Conservation (phyloP, 1,140 invertebrate species). For the Tachypleus tridentatus region DNA sequence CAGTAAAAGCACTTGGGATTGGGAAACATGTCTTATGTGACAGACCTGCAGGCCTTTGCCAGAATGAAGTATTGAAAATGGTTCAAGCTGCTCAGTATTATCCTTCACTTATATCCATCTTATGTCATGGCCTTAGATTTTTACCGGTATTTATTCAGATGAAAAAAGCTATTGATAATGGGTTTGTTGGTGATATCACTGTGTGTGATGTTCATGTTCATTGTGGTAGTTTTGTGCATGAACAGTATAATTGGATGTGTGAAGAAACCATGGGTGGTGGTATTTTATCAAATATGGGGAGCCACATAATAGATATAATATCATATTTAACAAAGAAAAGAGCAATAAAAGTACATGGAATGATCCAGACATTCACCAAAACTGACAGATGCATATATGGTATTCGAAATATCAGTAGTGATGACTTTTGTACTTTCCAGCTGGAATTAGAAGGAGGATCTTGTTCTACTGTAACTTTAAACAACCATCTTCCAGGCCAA, state of each 20-base stretch:
- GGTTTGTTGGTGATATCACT: constrained; percentile 65
- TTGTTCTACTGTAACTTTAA: constrained; percentile 74
- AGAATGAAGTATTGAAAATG: constrained; percentile 80
- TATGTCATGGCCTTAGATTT: constrained; percentile 85
- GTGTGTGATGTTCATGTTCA: constrained; percentile 78
- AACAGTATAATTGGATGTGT: constrained; percentile 78
- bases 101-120: constrained; percentile 81
- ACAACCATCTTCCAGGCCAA: constrained; percentile 51
- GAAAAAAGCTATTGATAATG: constrained; percentile 63
- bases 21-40: constrained; percentile 96
- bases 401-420: constrained; percentile 83
- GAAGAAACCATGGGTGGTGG: constrained; percentile 94
- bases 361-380: constrained; percentile 77
- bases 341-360: constrained; percentile 73
- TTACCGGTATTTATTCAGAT: constrained; percentile 67
- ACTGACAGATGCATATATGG: constrained; percentile 75
- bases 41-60: constrained; percentile 76
- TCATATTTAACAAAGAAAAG: constrained; percentile 68
- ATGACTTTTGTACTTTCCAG: constrained; percentile 92
- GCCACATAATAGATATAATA: constrained; percentile 85
- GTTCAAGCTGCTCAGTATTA: constrained; percentile 75
- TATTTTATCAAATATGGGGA: constrained; percentile 82
- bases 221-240: constrained; percentile 65
- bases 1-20: constrained; percentile 89
- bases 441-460: constrained; percentile 67